phyloP scores from a whole-genome alignment of 2,888 invertebrate species.

The Biston betularia region DNA sequence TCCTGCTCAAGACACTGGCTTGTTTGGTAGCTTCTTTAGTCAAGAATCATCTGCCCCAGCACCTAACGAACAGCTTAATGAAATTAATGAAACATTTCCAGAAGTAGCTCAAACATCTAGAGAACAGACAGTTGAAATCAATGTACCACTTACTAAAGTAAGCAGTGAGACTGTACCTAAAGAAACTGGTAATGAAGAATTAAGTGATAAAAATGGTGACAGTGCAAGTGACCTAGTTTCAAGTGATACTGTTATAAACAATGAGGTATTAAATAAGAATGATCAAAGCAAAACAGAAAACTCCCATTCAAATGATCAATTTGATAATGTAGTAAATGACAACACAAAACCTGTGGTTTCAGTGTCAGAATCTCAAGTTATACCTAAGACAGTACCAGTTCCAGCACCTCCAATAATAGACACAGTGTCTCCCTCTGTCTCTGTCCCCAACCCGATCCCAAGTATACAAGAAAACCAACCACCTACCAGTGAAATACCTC shows the following conservation, averaged over 20 bases:
- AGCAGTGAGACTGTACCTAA: conserved; percentile 1
- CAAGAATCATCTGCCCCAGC: conserved; percentile 2
- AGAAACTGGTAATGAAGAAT: conserved; percentile 2
- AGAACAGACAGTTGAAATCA: conserved; percentile 1
- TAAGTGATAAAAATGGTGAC: conserved; percentile 7
- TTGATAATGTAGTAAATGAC: background rate
- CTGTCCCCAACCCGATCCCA: conserved; percentile 12
- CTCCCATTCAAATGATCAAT: conserved; percentile 12
- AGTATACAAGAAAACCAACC: conserved; percentile 15
- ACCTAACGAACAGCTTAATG: conserved; percentile 7
- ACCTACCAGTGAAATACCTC: conserved; percentile 31
- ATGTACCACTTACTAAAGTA: background rate
- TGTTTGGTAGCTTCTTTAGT: conserved; percentile 22
- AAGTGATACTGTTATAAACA: background rate
- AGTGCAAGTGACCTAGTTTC: conserved; percentile 6
- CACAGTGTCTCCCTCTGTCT: conserved; percentile 10
- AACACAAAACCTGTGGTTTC: background rate
- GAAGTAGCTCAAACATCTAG: background rate
- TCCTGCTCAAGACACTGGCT: conserved; percentile 4
- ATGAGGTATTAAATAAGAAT: conserved; percentile 16
- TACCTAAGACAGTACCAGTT: conserved; percentile 35
- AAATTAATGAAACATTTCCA: background rate
- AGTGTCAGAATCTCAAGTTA: conserved; percentile 4
- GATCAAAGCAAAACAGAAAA: background rate
- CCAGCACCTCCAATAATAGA: conserved; percentile 24